Percentiles rank a stretch among this genome's conserved stretches.
Conservation (phyloP, 2,797 vertebrate species). For the Phrynocephalus vlangalii region DNA sequence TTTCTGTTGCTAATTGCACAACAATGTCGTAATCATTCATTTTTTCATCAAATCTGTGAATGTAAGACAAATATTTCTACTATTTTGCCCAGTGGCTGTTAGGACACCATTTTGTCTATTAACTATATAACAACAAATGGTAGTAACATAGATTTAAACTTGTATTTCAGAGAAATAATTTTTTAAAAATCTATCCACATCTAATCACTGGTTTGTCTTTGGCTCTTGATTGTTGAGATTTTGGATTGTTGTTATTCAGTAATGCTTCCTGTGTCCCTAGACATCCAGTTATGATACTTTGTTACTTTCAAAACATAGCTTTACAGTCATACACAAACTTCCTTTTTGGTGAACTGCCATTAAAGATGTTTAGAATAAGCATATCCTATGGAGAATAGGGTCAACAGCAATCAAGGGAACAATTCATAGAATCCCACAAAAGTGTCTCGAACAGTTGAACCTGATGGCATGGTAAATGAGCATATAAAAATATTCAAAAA, state of each 20-base stretch:
- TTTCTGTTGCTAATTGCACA: no score
- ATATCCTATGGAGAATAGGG: not conserved
- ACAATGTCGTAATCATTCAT: not conserved
- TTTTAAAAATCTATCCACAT: not conserved
- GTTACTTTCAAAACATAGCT: not conserved
- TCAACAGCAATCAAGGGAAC: no score
- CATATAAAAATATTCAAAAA: not conserved
- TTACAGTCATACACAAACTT: not conserved
- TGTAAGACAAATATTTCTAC: slow-evolving; percentile 20
- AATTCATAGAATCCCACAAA: not conserved
- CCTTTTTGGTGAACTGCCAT: not conserved
- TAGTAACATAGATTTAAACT: not conserved
- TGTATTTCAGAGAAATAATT: not conserved
- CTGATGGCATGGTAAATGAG: not conserved
- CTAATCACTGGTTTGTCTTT: not conserved
- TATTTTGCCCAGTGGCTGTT: not conserved
- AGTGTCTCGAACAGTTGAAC: not conserved
- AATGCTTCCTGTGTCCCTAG: not conserved
- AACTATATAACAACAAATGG: not conserved
- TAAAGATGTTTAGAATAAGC: not conserved
- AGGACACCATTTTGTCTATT: not conserved
- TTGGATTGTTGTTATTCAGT: not conserved
- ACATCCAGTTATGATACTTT: not conserved
- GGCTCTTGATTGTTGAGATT: no score
- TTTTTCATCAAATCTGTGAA: slow-evolving; percentile 39